Conservation (phyloP, 2,888 invertebrate species). For the Drosophila pseudotalamancana region DNA sequence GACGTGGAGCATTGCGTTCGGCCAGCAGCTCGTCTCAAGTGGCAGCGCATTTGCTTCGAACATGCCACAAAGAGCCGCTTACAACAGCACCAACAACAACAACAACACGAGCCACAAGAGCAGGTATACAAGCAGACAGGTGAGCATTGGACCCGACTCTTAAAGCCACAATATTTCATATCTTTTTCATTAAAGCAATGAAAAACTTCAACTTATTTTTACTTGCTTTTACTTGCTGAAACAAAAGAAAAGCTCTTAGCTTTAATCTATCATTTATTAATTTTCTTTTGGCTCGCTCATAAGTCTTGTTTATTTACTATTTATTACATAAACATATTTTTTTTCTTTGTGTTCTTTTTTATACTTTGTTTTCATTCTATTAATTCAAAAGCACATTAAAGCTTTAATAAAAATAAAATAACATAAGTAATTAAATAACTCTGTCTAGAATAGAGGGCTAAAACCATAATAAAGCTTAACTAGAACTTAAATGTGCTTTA, state of each 20-base stretch:
- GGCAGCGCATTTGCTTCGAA: constrained; percentile 37
- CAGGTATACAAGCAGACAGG: constrained; percentile 34
- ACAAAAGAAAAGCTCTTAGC: neutral
- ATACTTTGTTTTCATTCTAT: no score
- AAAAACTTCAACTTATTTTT: neutral
- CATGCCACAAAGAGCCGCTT: constrained; percentile 43
- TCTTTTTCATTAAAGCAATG: no score
- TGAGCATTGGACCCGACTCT: constrained; percentile 22
- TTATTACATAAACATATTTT: no score
- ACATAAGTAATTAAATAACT: no score
- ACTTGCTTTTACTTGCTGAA: no score
- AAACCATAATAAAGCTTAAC: no score
- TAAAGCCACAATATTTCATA: no score
- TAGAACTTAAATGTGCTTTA: no score
- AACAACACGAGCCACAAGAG: neutral
- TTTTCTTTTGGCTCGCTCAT: no score
- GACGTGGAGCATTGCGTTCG: constrained; percentile 9
- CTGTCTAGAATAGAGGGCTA: no score
- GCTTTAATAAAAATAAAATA: neutral
- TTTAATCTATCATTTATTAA: neutral
- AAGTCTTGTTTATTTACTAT: no score
- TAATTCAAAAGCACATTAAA: neutral
- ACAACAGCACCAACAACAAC: constrained; percentile 14
- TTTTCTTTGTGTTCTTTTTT: no score
- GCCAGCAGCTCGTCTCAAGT: constrained; percentile 43